Base-by-base conservation (phyloP, 2,113 vertebrate species). In the Mesoclemmys tuberculata region DNA sequence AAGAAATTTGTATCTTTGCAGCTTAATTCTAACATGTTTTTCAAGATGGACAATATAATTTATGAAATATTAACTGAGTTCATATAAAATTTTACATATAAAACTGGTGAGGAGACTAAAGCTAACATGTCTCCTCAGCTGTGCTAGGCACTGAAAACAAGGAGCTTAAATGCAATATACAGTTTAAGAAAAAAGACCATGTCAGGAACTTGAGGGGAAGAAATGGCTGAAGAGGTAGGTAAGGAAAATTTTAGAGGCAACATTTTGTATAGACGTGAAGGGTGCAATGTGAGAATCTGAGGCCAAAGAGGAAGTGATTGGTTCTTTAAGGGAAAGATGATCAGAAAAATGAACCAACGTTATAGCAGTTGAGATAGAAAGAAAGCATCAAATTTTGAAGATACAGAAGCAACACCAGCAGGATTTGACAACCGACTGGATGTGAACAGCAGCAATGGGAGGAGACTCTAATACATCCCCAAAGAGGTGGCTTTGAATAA, bases 401-500 rank as follows among this genome's bases (percentile, higher is more conserved):
- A 38, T 29, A n/a, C 38, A 52, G 49, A 61, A 61, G 58, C 31
- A 61, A 61, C 79, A 29, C 86, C 95, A 86, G 88, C 56, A 94
- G 84, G 7, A 82, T 56, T 18, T 82, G 27, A 71, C n/a, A 93
- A 52, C 5, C 85, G 3, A 61, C 0, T 0, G 68, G 46, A 55
- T 0, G 38, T 11, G 29, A 10, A 68, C 2, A 41, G 2, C 41
- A 31, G 61, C 35, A 14, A 68, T 27, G 35, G n/a, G n/a, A 71
- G 68, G n/a, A 71, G 35, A 96, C 84, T 46, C 44, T 19, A 44
- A 61, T 46, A 8, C 4, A 74, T 52, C n/a, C 85, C 41, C 27
- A 82, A 75, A 82, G 92, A 71, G 16, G 21, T 8, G 58, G 21
- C 0, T 0, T 52, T 54, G 46, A 27, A 2, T 5, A 84, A 26